These are phyloP conservation scores for Drosophila mojavensis DNA, from an alignment of 1,140 invertebrate species.

Conservation along the genomic window DNA sequence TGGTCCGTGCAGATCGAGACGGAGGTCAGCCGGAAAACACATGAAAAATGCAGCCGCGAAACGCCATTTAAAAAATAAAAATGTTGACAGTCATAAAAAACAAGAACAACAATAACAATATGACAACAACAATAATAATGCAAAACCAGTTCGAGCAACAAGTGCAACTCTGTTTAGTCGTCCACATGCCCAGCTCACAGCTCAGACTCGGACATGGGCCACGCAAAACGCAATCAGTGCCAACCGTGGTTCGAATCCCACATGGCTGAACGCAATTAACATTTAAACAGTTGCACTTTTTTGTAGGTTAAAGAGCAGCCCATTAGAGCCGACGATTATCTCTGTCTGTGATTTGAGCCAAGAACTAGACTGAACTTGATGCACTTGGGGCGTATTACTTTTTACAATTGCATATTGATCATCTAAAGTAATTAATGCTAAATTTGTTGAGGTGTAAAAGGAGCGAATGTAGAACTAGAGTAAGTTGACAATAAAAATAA, in stretches of 20 bases:
- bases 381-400: too few species aligned
- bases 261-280: not conserved
- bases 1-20: conserved; percentile 43
- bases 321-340: too few species aligned
- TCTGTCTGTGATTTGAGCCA: too few species aligned
- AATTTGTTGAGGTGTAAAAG: too few species aligned
- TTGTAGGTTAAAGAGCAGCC: not conserved
- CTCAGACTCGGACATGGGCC: conserved; percentile 62
- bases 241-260: conserved; percentile 34
- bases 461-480: too few species aligned
- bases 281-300: not conserved
- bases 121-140: conserved; percentile 24
- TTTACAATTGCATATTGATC: too few species aligned
- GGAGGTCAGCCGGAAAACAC: conserved; percentile 79
- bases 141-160: conserved; percentile 70
- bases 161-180: conserved; percentile 60
- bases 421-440: too few species aligned
- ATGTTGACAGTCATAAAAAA: conserved; percentile 55
- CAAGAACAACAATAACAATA: conserved; percentile 18
- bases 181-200: conserved; percentile 64
- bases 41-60: conserved; percentile 72
- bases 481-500: too few species aligned
- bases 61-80: conserved; percentile 52
- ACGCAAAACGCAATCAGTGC: conserved; percentile 54
- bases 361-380: too few species aligned